Conservation (phyloP, 2,113 vertebrate genomes). For the Nettapus auritus region DNA sequence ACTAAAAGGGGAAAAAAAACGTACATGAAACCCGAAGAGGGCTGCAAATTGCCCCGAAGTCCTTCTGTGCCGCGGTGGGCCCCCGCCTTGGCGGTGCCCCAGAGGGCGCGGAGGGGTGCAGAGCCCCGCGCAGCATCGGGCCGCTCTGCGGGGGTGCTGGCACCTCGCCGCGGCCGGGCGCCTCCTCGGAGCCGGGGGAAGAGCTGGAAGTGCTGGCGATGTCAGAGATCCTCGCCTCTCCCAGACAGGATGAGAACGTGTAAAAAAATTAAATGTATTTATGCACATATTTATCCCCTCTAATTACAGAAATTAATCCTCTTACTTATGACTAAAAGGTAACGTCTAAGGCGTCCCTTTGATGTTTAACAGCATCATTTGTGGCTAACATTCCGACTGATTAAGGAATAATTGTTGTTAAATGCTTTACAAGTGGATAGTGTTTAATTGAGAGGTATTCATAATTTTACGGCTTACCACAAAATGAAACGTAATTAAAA, state of each 20-base stretch:
- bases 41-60: not conserved
- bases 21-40: not conserved
- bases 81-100: fast-evolving
- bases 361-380: conserved; percentile 81
- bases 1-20: no score
- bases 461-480: conserved; percentile 79
- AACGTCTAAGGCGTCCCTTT: conserved; percentile 77
- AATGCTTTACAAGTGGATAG: conserved; percentile 80
- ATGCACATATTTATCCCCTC: conserved; percentile 81
- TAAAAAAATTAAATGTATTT: conserved; percentile 73
- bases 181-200: not conserved
- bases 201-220: not conserved
- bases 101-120: not conserved
- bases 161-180: not conserved
- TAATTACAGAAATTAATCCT: conserved; percentile 85
- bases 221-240: conserved; percentile 17
- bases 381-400: conserved; percentile 80
- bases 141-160: not conserved
- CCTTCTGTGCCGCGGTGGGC: not conserved
- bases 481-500: conserved; percentile 82
- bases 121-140: not conserved
- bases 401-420: conserved; percentile 83
- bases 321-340: conserved; percentile 84
- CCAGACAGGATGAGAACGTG: conserved; percentile 26
- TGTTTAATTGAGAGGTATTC: conserved; percentile 81